Conservation (phyloP, 2,888 invertebrate species). For the Eugnorisma glareosa region DNA sequence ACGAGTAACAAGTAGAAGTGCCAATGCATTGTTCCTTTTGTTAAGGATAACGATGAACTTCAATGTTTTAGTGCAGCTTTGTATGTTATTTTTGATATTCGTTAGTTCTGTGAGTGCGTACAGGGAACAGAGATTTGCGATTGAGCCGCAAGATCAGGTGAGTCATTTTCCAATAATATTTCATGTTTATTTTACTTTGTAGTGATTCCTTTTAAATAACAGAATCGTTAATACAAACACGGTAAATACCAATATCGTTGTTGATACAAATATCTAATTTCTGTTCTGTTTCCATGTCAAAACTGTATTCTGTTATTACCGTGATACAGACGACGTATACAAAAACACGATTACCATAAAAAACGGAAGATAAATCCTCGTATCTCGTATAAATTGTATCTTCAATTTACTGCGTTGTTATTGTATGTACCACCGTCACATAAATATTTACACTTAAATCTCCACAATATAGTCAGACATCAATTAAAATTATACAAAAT, state of each 20-base stretch:
- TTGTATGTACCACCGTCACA: slow-evolving; percentile 31
- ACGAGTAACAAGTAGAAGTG: slow-evolving; percentile 82
- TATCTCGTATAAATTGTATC: slow-evolving; percentile 42
- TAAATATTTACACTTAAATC: slow-evolving; percentile 56
- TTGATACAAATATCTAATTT: slow-evolving; percentile 22
- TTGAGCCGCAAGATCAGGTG: slow-evolving; percentile 88
- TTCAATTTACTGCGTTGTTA: slow-evolving; percentile 47
- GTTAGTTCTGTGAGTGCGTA: slow-evolving; percentile 77
- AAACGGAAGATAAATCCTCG: slow-evolving; percentile 40
- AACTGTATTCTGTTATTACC: slow-evolving; percentile 34
- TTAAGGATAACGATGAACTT: slow-evolving; percentile 78
- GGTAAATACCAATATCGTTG: slow-evolving; percentile 23
- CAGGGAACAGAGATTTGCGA: slow-evolving; percentile 86
- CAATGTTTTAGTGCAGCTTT: slow-evolving; percentile 70
- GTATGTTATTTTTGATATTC: slow-evolving; percentile 74
- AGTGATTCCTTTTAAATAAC: background rate
- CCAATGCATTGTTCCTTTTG: slow-evolving; percentile 85
- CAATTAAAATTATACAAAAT: slow-evolving; percentile 47
- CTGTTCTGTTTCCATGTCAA: slow-evolving; percentile 16
- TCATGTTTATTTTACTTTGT: slow-evolving; percentile 7
- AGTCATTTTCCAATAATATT: slow-evolving; percentile 50
- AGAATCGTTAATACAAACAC: background rate
- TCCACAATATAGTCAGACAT: slow-evolving; percentile 31
- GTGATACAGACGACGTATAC: slow-evolving; percentile 43
- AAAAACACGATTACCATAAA: slow-evolving; percentile 60